Evolutionary conservation across 2,797 vertebrate species (phyloP).

Genomic region (Tenualosa ilisha): DNA sequence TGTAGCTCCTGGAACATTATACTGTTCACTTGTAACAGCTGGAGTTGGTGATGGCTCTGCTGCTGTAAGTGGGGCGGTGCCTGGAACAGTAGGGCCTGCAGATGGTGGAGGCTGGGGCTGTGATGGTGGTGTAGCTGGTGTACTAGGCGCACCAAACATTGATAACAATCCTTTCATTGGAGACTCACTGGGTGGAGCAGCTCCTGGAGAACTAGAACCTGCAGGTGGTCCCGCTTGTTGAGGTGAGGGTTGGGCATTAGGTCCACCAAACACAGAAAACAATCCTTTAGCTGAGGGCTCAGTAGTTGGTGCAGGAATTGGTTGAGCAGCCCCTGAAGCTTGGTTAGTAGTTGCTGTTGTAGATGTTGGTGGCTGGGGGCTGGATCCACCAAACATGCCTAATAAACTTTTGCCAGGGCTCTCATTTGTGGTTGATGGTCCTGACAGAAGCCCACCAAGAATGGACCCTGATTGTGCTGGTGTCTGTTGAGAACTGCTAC

Average conservation of each 20-base stretch:
- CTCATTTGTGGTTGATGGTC: constrained; percentile 58
- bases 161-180: constrained; percentile 22
- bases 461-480: constrained; percentile 51
- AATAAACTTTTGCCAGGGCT: constrained; percentile 67
- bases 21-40: not conserved
- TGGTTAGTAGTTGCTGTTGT: constrained; percentile 30
- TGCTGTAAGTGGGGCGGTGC: not conserved
- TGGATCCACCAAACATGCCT: constrained; percentile 67
- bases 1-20: not conserved
- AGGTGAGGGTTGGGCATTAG: not conserved
- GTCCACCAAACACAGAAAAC: not conserved
- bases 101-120: not conserved
- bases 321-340: not conserved
- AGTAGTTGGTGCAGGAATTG: not conserved
- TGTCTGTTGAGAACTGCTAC: constrained; percentile 50
- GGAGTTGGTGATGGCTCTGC: not conserved
- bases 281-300: not conserved
- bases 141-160: not conserved
- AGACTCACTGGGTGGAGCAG: not conserved
- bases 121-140: not conserved
- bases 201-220: not conserved
- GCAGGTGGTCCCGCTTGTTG: not conserved
- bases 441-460: constrained; percentile 70
- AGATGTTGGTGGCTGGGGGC: constrained; percentile 50
- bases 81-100: not conserved